Evolutionary conservation across 2,113 vertebrate species (phyloP), one percentile per base, ranked within the genome.

Genomic region (Pomatorhinus ruficollis): DNA sequence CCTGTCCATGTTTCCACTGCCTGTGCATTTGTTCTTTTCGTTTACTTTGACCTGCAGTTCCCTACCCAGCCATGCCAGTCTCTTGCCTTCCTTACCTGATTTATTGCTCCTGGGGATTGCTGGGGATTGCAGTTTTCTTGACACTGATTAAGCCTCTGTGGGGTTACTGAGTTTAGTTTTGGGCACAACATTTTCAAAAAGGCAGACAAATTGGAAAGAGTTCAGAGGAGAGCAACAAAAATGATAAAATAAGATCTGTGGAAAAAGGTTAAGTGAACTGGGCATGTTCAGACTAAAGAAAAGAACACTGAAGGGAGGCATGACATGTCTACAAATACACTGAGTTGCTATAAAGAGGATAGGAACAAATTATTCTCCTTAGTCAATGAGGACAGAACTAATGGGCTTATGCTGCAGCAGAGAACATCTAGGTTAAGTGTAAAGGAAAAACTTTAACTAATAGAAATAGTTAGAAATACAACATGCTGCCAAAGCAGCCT

Each of bases 221-320:
- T 89, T 97, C 75, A 94, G 60, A 87, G 45, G 25, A 94, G 33
- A 93, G 42, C 20, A 90, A 88, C 59, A 82, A 92, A 84, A 83
- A 70, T 59, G n/a, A 89, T 65, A 90, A 77, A 97, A 91, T 30
- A 89, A 93, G 53, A 87, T 83, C 85, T 86, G 19, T 61, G 87
- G 87, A 89, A 74, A 94, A 93, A 96, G 35, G 80, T 92, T 82
- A 93, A 94, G 49, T 65, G 81, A 97, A 94, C 35, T 94, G 84
- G 72, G 68, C 89, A 83, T 49, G 15, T 94, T 95, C 44, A 86
- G 25, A 64, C 72, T 63, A 78, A 96, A 97, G 30, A 89, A 96
- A 97, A 94, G 87, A 85, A 69, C 70, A 70, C 70, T 84, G 87
- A 91, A 74, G 53, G 37, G 89, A 96, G 50, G 33, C 60, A 80